Base-by-base conservation (phyloP, 2,888 invertebrate species). In the Temnothorax rugatulus region DNA sequence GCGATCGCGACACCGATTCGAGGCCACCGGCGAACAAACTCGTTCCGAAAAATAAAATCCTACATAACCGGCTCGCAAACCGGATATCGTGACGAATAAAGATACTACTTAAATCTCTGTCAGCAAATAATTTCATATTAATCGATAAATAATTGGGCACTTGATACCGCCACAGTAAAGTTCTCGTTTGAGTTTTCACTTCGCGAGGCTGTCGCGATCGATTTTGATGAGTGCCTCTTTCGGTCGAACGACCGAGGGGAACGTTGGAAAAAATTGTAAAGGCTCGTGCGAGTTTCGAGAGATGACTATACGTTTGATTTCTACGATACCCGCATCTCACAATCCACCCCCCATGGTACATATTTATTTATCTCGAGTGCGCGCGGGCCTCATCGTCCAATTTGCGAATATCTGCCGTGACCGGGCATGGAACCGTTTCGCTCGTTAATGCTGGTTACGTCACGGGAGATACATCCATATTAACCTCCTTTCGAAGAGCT, bases 291-390 rank as follows among this genome's bases (percentile, higher is more conserved):
- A 91, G 88, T 91, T 89, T 89, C 86, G 85, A 88, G 87, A 90
- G 87, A 69, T 82, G 61, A 50, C 66, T 79, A 29, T 29, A 81
- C 86, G 79, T 79, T 79, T 83, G 87, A 89, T 86, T 87, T 85
- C 87, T 84, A 86, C 83, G 82, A 86, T 87, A 84, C 91, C 92
- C 91, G 90, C 90, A 91, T 92, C 83, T 61, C 81, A 71, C 84
- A 75, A 85, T 77, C 82, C 85, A 76, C 86, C 88, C 34, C 86
- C 86, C 77, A 84, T 85, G 84, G 73, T 89, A 4, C 29, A 29
- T 29, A 84, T 90, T 90, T 91, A 90, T 87, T 92, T 90, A 91
- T 91, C 90, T 89, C 89, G 89, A 91, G 92, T 91, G 87, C 84
- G 71, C 81, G 74, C 76, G 68, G 68, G 52, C 63, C 86, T 89